A percentile compares a stretch with the other conserved stretches of the same genome.
These are phyloP conservation scores for Trachemys scripta DNA, from an alignment of 2,113 vertebrate genomes.

Conservation along the genomic window DNA sequence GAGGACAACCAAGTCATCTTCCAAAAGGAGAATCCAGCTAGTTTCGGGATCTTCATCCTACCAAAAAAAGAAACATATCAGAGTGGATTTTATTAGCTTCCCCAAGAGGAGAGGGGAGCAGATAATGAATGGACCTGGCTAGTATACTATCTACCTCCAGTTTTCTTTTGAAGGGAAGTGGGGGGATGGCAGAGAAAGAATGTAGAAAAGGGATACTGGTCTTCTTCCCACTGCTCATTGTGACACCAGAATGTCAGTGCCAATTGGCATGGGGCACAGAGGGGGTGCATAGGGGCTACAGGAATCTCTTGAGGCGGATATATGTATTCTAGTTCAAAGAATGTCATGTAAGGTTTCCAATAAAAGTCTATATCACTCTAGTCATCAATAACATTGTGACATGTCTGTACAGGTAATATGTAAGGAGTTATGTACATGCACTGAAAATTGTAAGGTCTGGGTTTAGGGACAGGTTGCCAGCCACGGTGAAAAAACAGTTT, in stretches of 20 bases:
- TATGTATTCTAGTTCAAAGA: background rate
- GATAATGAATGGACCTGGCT: fast-evolving
- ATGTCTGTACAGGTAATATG: no score
- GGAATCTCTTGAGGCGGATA: background rate
- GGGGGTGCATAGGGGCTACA: background rate
- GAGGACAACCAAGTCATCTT: conserved; percentile 92
- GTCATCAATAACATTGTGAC: background rate
- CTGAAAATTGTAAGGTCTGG: background rate
- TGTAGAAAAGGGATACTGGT: background rate
- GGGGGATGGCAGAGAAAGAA: background rate
- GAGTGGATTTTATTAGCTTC: background rate
- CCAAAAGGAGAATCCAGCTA: conserved; percentile 93
- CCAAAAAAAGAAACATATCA: background rate
- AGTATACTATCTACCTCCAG: fast-evolving
- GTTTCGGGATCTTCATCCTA: conserved; percentile 97
- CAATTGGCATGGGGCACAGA: background rate
- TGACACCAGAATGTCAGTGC: background rate
- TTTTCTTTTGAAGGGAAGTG: background rate
- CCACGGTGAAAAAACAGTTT: background rate
- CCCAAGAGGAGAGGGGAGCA: fast-evolving
- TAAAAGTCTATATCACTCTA: background rate
- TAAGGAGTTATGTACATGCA: background rate
- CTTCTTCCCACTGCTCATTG: background rate
- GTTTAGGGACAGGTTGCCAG: background rate
- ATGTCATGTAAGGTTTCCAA: background rate